phyloP scores from a whole-genome alignment of 1,140 invertebrate species.

The Himalopsyche phryganea region DNA sequence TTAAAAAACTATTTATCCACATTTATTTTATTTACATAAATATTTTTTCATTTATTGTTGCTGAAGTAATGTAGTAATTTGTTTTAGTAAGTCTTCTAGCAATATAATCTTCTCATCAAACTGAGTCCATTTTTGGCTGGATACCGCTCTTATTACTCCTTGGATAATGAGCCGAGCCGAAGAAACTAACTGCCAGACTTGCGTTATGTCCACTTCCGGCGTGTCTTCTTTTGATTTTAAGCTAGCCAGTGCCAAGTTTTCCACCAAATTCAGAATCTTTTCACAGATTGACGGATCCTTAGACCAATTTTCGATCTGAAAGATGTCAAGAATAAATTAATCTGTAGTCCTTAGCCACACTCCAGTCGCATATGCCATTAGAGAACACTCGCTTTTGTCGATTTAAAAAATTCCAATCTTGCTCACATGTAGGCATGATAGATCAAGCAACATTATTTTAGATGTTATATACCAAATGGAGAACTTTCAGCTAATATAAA shows the following conservation, averaged over 20 bases:
- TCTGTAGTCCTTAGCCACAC: too few relatives aligned
- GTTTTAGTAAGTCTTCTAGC: constrained; percentile 40
- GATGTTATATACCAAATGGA: too few relatives aligned
- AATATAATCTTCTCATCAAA: constrained; percentile 36
- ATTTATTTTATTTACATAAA: too few relatives aligned
- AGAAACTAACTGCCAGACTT: constrained; percentile 54
- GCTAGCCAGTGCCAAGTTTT: constrained; percentile 41
- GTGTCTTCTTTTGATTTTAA: constrained; percentile 42
- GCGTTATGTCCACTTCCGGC: constrained; percentile 58
- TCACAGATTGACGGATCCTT: constrained; percentile 53
- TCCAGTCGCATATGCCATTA: too few relatives aligned
- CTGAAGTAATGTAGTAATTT: constrained; percentile 48
- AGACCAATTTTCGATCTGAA: constrained; percentile 57
- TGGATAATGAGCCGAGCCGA: constrained; percentile 60
- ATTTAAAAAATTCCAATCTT: too few relatives aligned
- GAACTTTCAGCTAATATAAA: too few relatives aligned
- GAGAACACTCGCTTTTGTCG: too few relatives aligned
- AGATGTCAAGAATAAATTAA: constrained; percentile 40
- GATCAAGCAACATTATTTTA: too few relatives aligned
- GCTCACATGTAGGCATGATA: too few relatives aligned
- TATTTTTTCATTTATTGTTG: constrained; percentile 30
- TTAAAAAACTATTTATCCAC: too few relatives aligned
- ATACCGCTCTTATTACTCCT: constrained; percentile 50
- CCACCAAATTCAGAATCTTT: constrained; percentile 43
- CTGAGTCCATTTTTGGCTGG: constrained; percentile 49